phyloP scores from a whole-genome alignment of 1,140 invertebrate species.

The Nilaparvata lugens region DNA sequence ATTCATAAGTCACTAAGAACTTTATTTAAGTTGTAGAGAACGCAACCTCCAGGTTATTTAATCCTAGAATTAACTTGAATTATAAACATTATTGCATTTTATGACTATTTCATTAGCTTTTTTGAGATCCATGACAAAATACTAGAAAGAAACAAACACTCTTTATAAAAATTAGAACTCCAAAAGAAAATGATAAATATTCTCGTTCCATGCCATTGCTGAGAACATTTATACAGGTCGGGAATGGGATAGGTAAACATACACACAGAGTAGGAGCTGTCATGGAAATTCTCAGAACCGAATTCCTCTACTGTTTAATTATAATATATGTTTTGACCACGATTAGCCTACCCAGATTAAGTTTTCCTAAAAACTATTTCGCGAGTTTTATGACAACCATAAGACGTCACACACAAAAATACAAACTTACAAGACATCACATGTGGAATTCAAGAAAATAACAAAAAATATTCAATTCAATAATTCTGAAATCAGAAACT shows the following conservation, averaged over 20 bases:
- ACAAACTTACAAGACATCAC: too few relatives aligned
- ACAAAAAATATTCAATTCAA: too few relatives aligned
- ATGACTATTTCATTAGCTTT: too few relatives aligned
- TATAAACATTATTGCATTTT: constrained; percentile 6
- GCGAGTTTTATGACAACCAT: too few relatives aligned
- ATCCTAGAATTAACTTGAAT: background rate
- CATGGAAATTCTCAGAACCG: constrained; percentile 18
- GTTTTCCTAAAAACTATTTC: too few relatives aligned
- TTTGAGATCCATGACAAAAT: constrained; percentile 7
- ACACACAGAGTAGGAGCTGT: constrained; percentile 22
- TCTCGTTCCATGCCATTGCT: constrained; percentile 23
- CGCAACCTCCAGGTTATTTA: constrained; percentile 5
- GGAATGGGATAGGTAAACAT: constrained; percentile 21
- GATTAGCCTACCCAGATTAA: too few relatives aligned
- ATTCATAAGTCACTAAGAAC: background rate
- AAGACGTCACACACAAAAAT: too few relatives aligned
- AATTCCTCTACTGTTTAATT: background rate
- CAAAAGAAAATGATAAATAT: constrained; percentile 7
- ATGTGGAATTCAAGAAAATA: too few relatives aligned
- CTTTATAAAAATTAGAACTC: background rate
- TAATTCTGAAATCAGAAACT: too few relatives aligned
- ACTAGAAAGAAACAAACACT: constrained; percentile 1
- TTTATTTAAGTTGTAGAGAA: background rate
- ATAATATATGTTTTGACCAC: too few relatives aligned
- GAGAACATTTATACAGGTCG: constrained; percentile 13